Evolutionary conservation across 1,140 invertebrate species (phyloP), one percentile per base, ranked within the genome.

Genomic region (Matsumurasca onukii): DNA sequence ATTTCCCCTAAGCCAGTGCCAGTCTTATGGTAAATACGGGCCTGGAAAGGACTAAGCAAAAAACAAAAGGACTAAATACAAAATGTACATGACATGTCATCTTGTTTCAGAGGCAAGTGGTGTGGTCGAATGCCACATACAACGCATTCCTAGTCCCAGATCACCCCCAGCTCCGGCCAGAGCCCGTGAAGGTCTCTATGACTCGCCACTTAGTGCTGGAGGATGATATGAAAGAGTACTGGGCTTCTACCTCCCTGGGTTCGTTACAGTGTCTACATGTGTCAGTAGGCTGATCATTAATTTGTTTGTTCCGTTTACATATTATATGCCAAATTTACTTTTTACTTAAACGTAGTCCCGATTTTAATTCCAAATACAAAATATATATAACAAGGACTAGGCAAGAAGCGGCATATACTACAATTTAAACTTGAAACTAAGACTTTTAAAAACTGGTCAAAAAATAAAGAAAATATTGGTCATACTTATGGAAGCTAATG

Each of bases 211-310:
- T 91, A 62, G 79, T 83, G 15, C 76, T 92, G n/a, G 85, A 88
- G 66, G 90, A 92, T 73, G 90, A 92, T 73, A 88, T 89, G 81
- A 92, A 91, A 76, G 90, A 92, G 76, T 92, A 91, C 75, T 92
- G 90, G 90, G 90, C 9, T 92, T 92, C 77, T 92, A 91, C 76
- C 78, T 93, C n/a, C 79, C 91, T 1, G 83, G 85, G 73, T 90
- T 89, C 1, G 88, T 91, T 2, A 89, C 86, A 0, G 85, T 93
- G 1, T 89, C 88, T 1, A 84, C 88, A 67, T 93, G 91, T 79
- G 86, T 88, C 5, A 87, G 88, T 88, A 89, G 61, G 67, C 65
- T 66, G 15, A 31, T n/a, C n/a, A n/a, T n/a, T n/a, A n/a, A n/a
- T n/a, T n/a, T 66, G 49, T n/a, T n/a, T n/a, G n/a, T n/a, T n/a